Evolutionary conservation across 2,888 invertebrate species (phyloP).

Genomic region (Drosophila suboccidentalis): DNA sequence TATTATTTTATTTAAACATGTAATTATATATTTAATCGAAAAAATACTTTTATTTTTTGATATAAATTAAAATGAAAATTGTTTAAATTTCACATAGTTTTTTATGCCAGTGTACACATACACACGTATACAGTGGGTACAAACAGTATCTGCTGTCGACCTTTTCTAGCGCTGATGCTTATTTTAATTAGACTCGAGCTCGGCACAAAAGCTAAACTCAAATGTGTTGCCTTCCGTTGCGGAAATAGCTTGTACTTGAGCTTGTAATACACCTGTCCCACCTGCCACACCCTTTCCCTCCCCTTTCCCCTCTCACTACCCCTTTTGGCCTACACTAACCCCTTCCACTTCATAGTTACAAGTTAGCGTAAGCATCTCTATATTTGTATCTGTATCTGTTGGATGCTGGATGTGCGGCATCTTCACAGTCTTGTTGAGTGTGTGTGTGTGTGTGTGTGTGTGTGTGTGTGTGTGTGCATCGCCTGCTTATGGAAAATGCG

Average conservation of each 20-base stretch:
- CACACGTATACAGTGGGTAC: conserved; percentile 3
- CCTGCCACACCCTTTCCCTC: neutral
- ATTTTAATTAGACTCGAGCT: conserved; percentile 76
- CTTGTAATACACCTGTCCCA: conserved; percentile 54
- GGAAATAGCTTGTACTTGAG: conserved; percentile 78
- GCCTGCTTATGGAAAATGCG: conserved; percentile 71
- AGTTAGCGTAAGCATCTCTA: conserved; percentile 68
- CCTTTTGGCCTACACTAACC: neutral
- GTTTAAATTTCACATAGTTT: neutral
- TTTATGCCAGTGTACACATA: neutral
- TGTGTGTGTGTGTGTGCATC: neutral
- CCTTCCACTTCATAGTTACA: conserved; percentile 59
- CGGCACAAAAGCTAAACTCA: conserved; percentile 61
- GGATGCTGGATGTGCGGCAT: conserved; percentile 41
- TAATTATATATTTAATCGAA: too few species aligned
- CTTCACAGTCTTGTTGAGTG: conserved; percentile 25
- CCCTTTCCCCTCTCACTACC: neutral
- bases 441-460: neutral
- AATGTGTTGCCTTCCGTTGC: conserved; percentile 72
- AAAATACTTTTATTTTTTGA: too few species aligned
- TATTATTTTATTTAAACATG: too few species aligned
- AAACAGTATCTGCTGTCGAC: conserved; percentile 57
- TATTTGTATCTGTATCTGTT: conserved; percentile 29
- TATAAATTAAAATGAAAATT: neutral
- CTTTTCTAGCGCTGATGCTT: conserved; percentile 68